Evolutionary conservation across 2,888 invertebrate species (phyloP), one percentile per base, ranked within the genome.

Genomic region (Junonia oenone): DNA sequence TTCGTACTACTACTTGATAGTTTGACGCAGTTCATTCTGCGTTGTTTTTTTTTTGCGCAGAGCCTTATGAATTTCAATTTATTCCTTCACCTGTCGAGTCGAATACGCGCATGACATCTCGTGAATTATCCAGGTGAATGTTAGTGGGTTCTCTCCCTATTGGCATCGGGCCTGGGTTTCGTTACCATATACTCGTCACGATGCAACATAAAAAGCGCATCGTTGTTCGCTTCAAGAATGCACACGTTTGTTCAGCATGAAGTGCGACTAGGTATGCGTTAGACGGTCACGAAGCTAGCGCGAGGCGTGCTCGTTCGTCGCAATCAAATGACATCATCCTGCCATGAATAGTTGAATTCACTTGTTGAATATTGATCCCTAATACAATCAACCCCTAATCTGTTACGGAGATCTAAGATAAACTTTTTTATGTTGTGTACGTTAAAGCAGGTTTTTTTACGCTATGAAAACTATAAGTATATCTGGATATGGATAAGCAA

Each of bases 311-410:
- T 77, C 76, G 78, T 74, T 77, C 80, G 77, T 78, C 73, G 80
- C 79, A 76, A 83, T 76, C 76, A 71, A 75, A 79, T 83, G 84
- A 86, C 83, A 85, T 85, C 83, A 86, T 76, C 56, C 48, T 53
- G 27, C 40, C 47, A 31, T 33, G 31, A 48, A 43, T 43, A 26
- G 43, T 22, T 13, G 26, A 48, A 48, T 22, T 54, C 54, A 48
- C 47, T 47, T 54, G 54, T 48, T 54, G 54, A 54, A 54, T 54
- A 48, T 15, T 26, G 47, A 47, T 26, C 38, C 38, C 1, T 17
- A 5, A 9, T 4, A 40, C 17, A 15, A 17, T 33, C 54, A 22
- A 22, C 40, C 53, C 54, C 29, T 43, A 13, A 31, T 40, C 22
- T 22, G 19, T 31, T 26, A 2, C 13, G n/a, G 5, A 11, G 2